Percentiles rank a stretch among this genome's conserved stretches.
These are phyloP conservation scores for Galerucella pusilla DNA, from an alignment of 2,888 invertebrate genomes.

Conservation along the genomic window DNA sequence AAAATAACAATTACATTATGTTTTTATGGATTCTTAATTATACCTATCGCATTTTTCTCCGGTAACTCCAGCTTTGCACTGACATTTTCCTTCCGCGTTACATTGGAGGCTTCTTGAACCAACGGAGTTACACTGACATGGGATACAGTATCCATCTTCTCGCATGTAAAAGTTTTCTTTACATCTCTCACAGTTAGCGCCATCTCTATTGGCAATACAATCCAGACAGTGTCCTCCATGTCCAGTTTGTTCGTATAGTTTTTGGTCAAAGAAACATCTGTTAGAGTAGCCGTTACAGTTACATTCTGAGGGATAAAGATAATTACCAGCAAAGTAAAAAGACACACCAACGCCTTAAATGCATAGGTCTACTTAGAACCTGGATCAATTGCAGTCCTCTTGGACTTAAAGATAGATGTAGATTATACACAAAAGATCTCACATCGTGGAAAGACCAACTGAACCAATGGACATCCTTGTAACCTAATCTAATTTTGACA, in stretches of 20 bases:
- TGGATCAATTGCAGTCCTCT: too few relatives aligned
- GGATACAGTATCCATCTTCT: slow-evolving; percentile 81
- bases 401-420: too few relatives aligned
- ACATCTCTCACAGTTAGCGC: slow-evolving; percentile 96
- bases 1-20: background rate
- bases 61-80: slow-evolving; percentile 91
- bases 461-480: too few relatives aligned
- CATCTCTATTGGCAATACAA: slow-evolving; percentile 93
- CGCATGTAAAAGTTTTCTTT: slow-evolving; percentile 91
- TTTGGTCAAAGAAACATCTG: slow-evolving; percentile 94
- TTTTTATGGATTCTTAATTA: background rate
- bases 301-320: slow-evolving; percentile 77
- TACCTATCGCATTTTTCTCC: slow-evolving; percentile 83
- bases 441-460: too few relatives aligned
- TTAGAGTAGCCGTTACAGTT: slow-evolving; percentile 95
- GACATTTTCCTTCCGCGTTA: slow-evolving; percentile 91
- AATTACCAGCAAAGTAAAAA: background rate
- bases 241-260: slow-evolving; percentile 89
- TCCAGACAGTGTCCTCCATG: slow-evolving; percentile 97
- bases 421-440: too few relatives aligned
- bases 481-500: too few relatives aligned
- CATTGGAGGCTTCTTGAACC: slow-evolving; percentile 93
- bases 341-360: too few relatives aligned
- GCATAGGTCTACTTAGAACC: too few relatives aligned
- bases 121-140: slow-evolving; percentile 93